phyloP scores from a whole-genome alignment of 2,113 vertebrate species.

The Raja brachyura region DNA sequence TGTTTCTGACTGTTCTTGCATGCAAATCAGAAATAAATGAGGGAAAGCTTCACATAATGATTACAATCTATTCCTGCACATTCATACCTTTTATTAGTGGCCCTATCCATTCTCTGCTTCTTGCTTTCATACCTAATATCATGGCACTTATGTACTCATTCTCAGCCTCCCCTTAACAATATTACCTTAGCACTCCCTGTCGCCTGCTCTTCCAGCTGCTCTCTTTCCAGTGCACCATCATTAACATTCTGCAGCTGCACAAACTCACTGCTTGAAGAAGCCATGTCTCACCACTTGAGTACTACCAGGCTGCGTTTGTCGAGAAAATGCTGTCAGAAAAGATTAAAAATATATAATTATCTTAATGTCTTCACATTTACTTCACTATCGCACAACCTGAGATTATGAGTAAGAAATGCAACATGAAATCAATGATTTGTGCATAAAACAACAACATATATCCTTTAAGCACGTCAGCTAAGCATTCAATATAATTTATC shows the following conservation, averaged over 20 bases:
- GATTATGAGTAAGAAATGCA: slow-evolving; percentile 24
- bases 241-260: slow-evolving; percentile 22
- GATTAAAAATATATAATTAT: background rate
- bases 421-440: background rate
- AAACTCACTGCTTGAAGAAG: background rate
- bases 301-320: background rate
- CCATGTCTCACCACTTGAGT: background rate
- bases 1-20: background rate
- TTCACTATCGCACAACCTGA: background rate
- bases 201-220: background rate
- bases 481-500: background rate
- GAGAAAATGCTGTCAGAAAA: slow-evolving; percentile 6
- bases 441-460: background rate
- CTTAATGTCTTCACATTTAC: slow-evolving; percentile 19
- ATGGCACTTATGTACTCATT: background rate
- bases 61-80: background rate
- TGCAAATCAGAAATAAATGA: background rate
- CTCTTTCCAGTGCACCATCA: background rate
- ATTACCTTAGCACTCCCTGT: background rate
- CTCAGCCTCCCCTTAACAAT: background rate
- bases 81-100: background rate
- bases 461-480: background rate
- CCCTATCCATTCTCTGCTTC: background rate
- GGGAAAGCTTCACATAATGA: background rate
- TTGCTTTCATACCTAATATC: background rate